Base-by-base conservation (phyloP, 2,797 vertebrate species). In the Tamandua tetradactyla region DNA sequence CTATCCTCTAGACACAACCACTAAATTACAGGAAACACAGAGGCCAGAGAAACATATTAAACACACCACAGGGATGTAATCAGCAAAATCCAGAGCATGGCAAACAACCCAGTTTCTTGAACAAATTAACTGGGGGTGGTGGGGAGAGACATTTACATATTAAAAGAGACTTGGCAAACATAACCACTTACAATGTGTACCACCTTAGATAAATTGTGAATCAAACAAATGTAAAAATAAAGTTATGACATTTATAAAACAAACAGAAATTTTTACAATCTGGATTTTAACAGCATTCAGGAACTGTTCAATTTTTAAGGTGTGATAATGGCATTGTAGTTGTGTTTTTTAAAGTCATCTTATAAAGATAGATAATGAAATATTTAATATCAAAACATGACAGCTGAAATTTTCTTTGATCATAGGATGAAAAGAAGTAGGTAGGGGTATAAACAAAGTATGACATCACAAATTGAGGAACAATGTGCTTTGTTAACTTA, bases 141-240 rank as follows among this genome's bases (percentile, higher is more conserved):
- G n/a, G n/a, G n/a, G n/a, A n/a, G n/a, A n/a, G n/a, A n/a, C n/a
- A n/a, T n/a, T n/a, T n/a, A n/a, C n/a, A n/a, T n/a, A n/a, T 87
- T 61, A 42, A 72, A 20, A 74, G 37, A 84, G 32, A 90, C 40
- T 75, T 62, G 49, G 57, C 84, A 90, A 37, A 76, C 27, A 25
- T 84, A 92, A 95, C 59, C 44, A 95, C 88, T 78, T 88, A 88
- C 5, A 52, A 32, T n/a, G 3, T 80, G n/a, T 47, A 44, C 20
- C 35, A 55, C 32, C 35, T 85, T 93, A 79, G 15, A 30, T 35
- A 7, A 91, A 83, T 49, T 47, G 44, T 93, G 81, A 94, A 47
- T 78, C 82, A 82, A 91, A 79, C n/a, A n/a, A n/a, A 47, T 71
- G 7, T 72, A 87, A 93, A 87, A 95, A 40, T 62, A 87, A 78